phyloP scores from a whole-genome alignment of 1,140 invertebrate species.

The Mamestra configurata region DNA sequence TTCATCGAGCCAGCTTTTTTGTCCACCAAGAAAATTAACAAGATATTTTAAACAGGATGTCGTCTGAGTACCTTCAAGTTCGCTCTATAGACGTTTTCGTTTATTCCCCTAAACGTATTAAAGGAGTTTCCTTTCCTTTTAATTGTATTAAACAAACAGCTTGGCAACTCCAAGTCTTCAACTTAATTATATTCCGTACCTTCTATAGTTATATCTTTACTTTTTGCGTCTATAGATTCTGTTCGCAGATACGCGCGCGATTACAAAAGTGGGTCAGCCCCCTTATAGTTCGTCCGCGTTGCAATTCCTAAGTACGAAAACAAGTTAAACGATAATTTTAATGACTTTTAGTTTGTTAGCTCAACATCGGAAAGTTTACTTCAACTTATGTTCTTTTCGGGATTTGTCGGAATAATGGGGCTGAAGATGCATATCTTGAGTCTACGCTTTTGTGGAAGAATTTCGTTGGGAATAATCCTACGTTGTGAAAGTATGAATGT shows the following conservation, averaged over 20 bases:
- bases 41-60: conserved; percentile 13
- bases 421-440: conserved; percentile 31
- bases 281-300: conserved; percentile 23
- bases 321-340: conserved; percentile 61
- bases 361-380: conserved; percentile 27
- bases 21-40: too few relatives aligned
- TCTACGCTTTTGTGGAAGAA: not conserved
- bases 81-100: conserved; percentile 9
- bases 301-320: conserved; percentile 41
- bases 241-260: conserved; percentile 34
- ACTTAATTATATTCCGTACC: conserved; percentile 10
- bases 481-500: too few relatives aligned
- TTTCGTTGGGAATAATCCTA: not conserved
- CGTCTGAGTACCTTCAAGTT: not conserved
- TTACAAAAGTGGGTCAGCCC: conserved; percentile 50
- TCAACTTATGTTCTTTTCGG: conserved; percentile 40
- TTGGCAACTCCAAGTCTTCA: conserved; percentile 32
- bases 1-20: too few relatives aligned
- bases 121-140: conserved; percentile 30
- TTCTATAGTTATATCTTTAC: conserved; percentile 25
- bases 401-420: conserved; percentile 31
- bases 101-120: conserved; percentile 23
- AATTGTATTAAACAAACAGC: conserved; percentile 37
- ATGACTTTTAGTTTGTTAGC: conserved; percentile 58
- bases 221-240: conserved; percentile 37